Conservation (phyloP, 2,113 vertebrate species). For the Trichomycterus rosablanca region DNA sequence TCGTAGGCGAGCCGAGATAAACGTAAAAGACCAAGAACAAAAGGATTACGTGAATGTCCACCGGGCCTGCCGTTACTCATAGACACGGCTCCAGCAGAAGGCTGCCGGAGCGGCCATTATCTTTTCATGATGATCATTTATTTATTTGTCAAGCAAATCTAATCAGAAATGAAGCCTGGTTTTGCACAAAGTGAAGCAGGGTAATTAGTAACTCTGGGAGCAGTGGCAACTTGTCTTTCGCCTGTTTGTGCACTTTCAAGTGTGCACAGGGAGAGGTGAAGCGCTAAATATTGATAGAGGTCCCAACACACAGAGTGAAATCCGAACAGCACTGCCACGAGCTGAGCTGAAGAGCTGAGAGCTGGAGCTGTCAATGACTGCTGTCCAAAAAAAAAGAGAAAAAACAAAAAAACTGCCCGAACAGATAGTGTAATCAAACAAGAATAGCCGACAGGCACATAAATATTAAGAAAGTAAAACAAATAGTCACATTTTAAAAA, state of each 20-base stretch:
- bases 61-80: constrained; percentile 40
- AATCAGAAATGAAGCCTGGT: constrained; percentile 65
- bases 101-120: constrained; percentile 64
- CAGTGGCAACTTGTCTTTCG: constrained; percentile 60
- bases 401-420: too few species aligned
- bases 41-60: constrained; percentile 41
- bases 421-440: too few species aligned
- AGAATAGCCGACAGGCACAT: too few species aligned
- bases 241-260: constrained; percentile 59
- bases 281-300: constrained; percentile 67
- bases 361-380: too few species aligned
- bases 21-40: constrained; percentile 36
- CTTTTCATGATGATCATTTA: constrained; percentile 72
- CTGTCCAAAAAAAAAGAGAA: too few species aligned
- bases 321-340: constrained; percentile 43
- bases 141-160: constrained; percentile 73
- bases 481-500: too few species aligned
- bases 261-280: constrained; percentile 53
- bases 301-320: constrained; percentile 50
- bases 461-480: too few species aligned
- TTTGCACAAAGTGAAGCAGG: constrained; percentile 59
- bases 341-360: neutral
- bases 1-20: constrained; percentile 23
- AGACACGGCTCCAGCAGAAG: constrained; percentile 54
- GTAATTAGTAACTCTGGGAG: constrained; percentile 76